These are phyloP conservation scores for Diplogasteroides magnus DNA, from an alignment of 1,140 invertebrate species.

Conservation along the genomic window DNA sequence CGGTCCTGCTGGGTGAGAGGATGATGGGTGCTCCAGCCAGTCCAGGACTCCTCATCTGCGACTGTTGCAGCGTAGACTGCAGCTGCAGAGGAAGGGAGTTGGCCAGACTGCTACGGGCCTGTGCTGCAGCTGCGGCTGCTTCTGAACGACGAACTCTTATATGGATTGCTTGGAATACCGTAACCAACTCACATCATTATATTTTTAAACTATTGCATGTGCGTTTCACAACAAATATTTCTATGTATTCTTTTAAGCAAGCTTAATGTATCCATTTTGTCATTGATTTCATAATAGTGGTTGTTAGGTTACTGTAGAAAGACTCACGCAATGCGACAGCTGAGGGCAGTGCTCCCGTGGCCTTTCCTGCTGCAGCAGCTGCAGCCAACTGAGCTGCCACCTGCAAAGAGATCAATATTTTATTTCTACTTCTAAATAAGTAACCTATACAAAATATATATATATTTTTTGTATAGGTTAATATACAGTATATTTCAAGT, in stretches of 20 bases:
- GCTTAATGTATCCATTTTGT: no score
- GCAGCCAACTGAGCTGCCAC: conserved; percentile 28
- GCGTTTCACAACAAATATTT: not conserved
- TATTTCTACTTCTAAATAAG: no score
- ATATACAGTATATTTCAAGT: no score
- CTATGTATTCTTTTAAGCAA: no score
- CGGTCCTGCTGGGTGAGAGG: conserved; percentile 26
- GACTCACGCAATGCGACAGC: conserved; percentile 27
- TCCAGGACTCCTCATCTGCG: conserved; percentile 15
- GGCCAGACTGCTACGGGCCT: conserved; percentile 6
- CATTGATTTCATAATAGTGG: not conserved
- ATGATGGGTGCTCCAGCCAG: conserved; percentile 34
- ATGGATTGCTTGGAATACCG: no score
- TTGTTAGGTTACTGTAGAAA: not conserved
- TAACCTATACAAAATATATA: no score
- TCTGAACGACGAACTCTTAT: conserved; percentile 22
- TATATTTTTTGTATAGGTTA: no score
- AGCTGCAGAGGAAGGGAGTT: no score
- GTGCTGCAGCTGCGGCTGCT: conserved; percentile 19
- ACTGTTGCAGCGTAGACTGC: conserved; percentile 7
- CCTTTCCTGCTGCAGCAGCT: conserved; percentile 17
- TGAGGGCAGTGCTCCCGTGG: conserved; percentile 30
- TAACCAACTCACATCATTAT: not conserved
- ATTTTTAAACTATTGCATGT: not conserved
- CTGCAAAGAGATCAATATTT: no score